Evolutionary conservation across 2,888 invertebrate genomes (phyloP), one percentile per base, ranked within the genome.

Genomic region (Amphimallon solstitiale): DNA sequence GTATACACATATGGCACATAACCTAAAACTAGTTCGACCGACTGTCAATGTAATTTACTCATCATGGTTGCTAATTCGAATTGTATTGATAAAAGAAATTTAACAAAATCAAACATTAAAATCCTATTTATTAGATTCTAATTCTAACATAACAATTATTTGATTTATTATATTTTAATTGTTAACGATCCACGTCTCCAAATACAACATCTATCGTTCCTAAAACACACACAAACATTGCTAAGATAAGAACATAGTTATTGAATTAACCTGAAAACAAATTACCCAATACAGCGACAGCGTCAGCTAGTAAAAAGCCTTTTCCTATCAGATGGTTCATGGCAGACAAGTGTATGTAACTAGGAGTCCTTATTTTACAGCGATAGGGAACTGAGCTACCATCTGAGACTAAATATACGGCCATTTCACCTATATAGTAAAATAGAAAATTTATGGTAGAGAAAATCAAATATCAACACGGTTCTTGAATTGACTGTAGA

Each of bases 331-430:
- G 83, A 72, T 86, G 83, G 70, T 89, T 82, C 46, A 94, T 74
- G 1, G 87, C 88, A 46, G 92, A 87, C 75, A 88, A 80, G 80
- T 89, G 89, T 5, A 86, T 83, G 75, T 84, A 88, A 9, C 88
- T 87, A 7, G 86, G 83, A 0, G 90, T 81, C 48, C 78, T 72
- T 14, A 79, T 73, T 71, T 77, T 77, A 56, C 79, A 79, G 46
- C 80, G 73, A 76, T 90, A 90, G 0, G 95, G 95, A 70, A 86
- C 89, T 7, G 89, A 88, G 1, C 88, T 87, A 3, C 96, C 95
- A 80, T 96, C 94, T 0, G 95, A 90, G 1, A 95, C 91, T 75
- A 96, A 84, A 79, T 94, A 95, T 1, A 96, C 86, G 1, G 94
- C 95, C 79, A 95, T 88, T 82, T 96, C 95, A n/a, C 80, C 79